Evolutionary conservation across 2,797 vertebrate genomes (phyloP).

Genomic region (Pachyuromys duprasi): DNA sequence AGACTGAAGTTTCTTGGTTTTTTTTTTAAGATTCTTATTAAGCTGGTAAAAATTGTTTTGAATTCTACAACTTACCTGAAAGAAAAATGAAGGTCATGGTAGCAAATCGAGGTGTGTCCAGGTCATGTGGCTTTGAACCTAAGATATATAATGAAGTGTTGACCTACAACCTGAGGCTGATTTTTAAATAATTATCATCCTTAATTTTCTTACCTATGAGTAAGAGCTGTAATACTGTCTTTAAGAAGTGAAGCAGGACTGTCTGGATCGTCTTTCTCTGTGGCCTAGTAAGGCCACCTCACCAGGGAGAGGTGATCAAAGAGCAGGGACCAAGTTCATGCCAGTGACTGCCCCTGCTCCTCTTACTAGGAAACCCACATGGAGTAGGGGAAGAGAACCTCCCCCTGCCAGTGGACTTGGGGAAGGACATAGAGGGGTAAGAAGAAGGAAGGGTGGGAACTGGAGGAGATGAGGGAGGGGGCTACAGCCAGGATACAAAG

Average conservation of each 20-base stretch:
- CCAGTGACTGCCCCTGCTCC: too few relatives aligned
- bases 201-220: not conserved
- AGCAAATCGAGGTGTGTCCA: not conserved
- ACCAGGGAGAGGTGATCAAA: too few relatives aligned
- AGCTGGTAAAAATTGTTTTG: not conserved
- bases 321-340: too few relatives aligned
- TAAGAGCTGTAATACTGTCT: not conserved
- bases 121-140: not conserved
- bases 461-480: too few relatives aligned
- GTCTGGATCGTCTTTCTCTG: too few relatives aligned
- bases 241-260: not conserved
- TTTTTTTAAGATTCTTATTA: conserved; percentile 42
- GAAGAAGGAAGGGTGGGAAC: too few relatives aligned
- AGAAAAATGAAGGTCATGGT: not conserved
- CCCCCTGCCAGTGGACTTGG: too few relatives aligned
- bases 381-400: too few relatives aligned
- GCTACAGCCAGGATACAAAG: too few relatives aligned
- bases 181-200: not conserved
- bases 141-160: not conserved
- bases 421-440: too few relatives aligned
- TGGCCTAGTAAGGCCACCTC: too few relatives aligned
- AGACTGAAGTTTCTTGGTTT: not conserved
- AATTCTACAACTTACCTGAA: not conserved
- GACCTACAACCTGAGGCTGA: not conserved
- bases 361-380: too few relatives aligned